Conservation (phyloP, 2,113 vertebrate genomes). For the Pavo muticus region DNA sequence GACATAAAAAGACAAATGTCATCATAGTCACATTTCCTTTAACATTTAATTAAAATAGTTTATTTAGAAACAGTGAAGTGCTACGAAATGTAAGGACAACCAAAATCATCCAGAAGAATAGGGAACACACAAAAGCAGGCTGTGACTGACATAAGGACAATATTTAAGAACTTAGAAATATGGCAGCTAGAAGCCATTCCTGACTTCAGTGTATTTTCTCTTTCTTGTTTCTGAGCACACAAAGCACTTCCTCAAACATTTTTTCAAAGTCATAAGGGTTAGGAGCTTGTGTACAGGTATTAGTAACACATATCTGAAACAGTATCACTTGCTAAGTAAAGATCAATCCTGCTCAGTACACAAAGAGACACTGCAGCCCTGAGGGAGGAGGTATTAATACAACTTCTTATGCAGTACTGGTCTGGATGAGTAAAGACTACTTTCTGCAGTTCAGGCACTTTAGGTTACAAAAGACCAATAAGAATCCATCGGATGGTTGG, state of each 20-base stretch:
- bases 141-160: background rate
- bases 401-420: background rate
- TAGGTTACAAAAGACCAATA: background rate
- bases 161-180: background rate
- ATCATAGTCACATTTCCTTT: background rate
- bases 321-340: background rate
- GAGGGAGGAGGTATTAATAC: background rate
- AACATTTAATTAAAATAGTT: background rate
- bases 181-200: too few relatives aligned
- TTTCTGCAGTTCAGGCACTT: background rate
- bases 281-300: background rate
- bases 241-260: background rate
- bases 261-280: background rate
- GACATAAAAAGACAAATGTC: constrained; percentile 45
- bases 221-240: background rate
- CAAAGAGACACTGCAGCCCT: background rate
- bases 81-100: background rate
- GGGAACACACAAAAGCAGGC: background rate
- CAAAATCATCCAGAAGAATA: background rate
- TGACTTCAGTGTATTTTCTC: background rate
- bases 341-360: background rate
- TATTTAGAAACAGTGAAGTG: background rate
- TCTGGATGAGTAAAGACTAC: too few relatives aligned
- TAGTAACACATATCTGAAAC: too few relatives aligned
- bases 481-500: background rate